Conservation (phyloP, 2,888 invertebrate species). For the Halictus quadricinctus region DNA sequence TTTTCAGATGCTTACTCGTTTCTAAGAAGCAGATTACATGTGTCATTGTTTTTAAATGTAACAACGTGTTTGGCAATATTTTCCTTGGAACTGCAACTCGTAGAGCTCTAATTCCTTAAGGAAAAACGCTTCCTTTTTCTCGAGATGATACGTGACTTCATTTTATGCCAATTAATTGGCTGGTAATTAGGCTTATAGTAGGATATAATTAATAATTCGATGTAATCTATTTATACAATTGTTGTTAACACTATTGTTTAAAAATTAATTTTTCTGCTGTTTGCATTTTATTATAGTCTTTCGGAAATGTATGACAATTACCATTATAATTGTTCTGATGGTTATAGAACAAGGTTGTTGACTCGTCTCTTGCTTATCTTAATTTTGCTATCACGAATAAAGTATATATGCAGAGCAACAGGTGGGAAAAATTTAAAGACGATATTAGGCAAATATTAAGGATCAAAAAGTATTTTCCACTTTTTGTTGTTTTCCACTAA, state of each 20-base stretch:
- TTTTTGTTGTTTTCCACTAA: background rate
- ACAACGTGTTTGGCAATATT: background rate
- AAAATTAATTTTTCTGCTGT: background rate
- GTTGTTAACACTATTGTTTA: background rate
- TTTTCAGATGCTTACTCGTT: background rate
- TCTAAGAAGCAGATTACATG: conserved; percentile 8
- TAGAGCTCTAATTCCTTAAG: background rate
- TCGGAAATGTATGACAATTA: background rate
- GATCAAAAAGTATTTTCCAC: background rate
- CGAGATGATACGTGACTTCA: conserved; percentile 22
- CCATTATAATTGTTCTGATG: conserved; percentile 6
- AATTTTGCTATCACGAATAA: conserved; percentile 36
- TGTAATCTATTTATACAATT: background rate
- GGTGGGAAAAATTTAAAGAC: background rate
- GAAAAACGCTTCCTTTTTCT: conserved; percentile 26
- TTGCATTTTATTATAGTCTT: background rate
- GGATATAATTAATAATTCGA: background rate
- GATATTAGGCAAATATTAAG: background rate
- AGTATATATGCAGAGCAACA: conserved; percentile 3
- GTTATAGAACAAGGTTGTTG: conserved; percentile 22
- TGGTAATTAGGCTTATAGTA: conserved; percentile 18
- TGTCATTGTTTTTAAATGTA: background rate
- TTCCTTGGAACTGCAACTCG: background rate
- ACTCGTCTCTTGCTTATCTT: conserved; percentile 50
- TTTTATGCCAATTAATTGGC: conserved; percentile 32